Conservation (phyloP, 2,113 vertebrate genomes). For the Gopherus flavomarginatus region DNA sequence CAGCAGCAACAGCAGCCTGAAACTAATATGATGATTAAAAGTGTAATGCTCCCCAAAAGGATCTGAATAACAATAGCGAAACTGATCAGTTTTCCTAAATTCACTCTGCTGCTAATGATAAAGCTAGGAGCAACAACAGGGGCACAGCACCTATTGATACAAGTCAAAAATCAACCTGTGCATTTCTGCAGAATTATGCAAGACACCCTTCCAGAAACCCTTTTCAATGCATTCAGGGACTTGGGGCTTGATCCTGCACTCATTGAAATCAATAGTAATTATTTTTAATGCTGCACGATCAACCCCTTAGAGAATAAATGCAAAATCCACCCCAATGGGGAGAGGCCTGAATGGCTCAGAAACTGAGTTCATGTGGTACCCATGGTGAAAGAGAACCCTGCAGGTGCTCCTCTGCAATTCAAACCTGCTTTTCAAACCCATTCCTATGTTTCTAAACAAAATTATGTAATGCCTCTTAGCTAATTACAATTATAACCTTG, state of each 20-base stretch:
- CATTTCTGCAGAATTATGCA: not conserved
- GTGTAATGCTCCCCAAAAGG: not conserved
- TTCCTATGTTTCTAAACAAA: not conserved
- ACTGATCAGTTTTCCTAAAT: not conserved
- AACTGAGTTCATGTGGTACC: not conserved
- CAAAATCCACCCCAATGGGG: not conserved
- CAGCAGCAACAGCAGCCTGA: not conserved
- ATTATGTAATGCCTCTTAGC: not conserved
- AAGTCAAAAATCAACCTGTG: not conserved
- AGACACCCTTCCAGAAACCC: not conserved
- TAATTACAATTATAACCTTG: not conserved
- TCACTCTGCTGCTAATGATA: not conserved
- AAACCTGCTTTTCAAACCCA: not conserved
- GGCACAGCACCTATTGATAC: not conserved
- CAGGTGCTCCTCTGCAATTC: not conserved
- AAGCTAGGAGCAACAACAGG: not conserved
- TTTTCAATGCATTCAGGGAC: fast-evolving
- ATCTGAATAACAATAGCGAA: not conserved
- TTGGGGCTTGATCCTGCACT: not conserved
- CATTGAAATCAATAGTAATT: fast-evolving
- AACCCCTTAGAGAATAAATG: not conserved
- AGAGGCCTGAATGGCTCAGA: not conserved
- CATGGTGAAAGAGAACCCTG: not conserved
- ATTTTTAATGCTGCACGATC: not conserved
- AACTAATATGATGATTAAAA: not conserved